Percentiles rank a stretch among this genome's conserved stretches.
These are phyloP conservation scores for Campylomormyrus tamandua DNA, from an alignment of 2,113 vertebrate species.

Conservation along the genomic window DNA sequence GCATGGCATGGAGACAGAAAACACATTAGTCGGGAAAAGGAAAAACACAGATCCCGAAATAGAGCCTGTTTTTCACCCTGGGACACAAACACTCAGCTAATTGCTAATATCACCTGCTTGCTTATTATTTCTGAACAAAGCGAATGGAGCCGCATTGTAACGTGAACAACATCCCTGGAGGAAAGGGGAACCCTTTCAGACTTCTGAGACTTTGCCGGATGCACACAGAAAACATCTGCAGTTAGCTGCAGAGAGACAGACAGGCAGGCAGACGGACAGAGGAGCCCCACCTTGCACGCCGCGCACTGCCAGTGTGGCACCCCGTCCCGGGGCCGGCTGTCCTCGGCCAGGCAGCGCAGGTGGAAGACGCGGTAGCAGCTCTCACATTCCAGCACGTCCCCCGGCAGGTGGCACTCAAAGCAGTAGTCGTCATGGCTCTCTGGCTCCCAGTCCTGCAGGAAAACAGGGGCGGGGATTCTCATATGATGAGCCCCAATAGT, in stretches of 20 bases:
- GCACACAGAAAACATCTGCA: not conserved
- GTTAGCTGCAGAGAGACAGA: constrained; percentile 21
- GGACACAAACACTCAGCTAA: not conserved
- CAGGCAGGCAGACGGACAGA: not conserved
- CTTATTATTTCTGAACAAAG: not conserved
- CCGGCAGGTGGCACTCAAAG: constrained; percentile 97
- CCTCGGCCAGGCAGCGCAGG: constrained; percentile 93
- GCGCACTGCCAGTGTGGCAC: constrained; percentile 94
- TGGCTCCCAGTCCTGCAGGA: constrained; percentile 96
- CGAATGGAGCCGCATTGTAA: not conserved
- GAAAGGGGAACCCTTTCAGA: not conserved
- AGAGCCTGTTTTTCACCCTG: not conserved
- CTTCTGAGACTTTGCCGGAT: not conserved
- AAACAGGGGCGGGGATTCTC: constrained; percentile 29
- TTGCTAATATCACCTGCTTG: not conserved
- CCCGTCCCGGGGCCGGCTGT: constrained; percentile 86
- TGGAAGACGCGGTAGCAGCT: constrained; percentile 98
- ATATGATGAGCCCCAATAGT: not conserved
- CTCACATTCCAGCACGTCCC: constrained; percentile 93
- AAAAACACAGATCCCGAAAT: not conserved
- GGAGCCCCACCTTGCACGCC: constrained; percentile 77
- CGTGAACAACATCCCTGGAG: not conserved
- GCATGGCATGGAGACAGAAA: not conserved
- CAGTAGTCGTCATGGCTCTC: constrained; percentile 99
- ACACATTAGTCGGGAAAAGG: not conserved